Percentiles rank a stretch among this genome's conserved stretches.
These are phyloP conservation scores for Phycodurus eques DNA, from an alignment of 2,113 vertebrate species.

Conservation along the genomic window DNA sequence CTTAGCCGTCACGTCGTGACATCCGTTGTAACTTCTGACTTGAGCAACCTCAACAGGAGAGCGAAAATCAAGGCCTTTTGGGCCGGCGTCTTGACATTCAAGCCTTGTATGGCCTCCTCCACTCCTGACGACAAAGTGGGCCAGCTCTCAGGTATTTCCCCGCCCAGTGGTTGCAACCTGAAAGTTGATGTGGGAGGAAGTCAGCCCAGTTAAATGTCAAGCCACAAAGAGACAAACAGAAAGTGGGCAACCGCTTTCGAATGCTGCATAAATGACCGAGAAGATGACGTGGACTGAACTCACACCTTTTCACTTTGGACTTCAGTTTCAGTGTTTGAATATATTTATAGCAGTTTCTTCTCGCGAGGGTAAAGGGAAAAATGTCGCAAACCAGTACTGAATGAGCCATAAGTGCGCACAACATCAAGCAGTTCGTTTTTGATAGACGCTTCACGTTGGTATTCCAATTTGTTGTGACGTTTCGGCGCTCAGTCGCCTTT, in stretches of 20 bases:
- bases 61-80: not conserved
- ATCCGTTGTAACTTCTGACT: conserved; percentile 10
- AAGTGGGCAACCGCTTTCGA: conserved; percentile 14
- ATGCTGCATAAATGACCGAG: conserved; percentile 5
- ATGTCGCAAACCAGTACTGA: conserved; percentile 38
- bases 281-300: conserved; percentile 8
- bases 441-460: not conserved
- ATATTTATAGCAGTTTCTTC: conserved; percentile 44
- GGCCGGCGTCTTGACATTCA: not conserved
- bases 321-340: conserved; percentile 15
- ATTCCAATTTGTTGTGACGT: not conserved
- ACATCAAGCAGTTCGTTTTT: not conserved
- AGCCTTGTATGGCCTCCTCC: not conserved
- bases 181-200: conserved; percentile 2
- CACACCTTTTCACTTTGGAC: conserved; percentile 15
- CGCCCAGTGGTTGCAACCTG: not conserved
- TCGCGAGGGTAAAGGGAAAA: conserved; percentile 58
- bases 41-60: not conserved
- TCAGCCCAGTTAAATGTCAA: conserved; percentile 1
- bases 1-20: not conserved
- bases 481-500: not conserved
- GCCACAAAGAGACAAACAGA: conserved; percentile 10
- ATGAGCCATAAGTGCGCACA: not conserved
- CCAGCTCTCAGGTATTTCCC: conserved; percentile 18
- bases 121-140: not conserved